Percentiles rank a stretch among this genome's conserved stretches.
Conservation (phyloP, 2,888 invertebrate genomes). For the Brassicogethes aeneus region DNA sequence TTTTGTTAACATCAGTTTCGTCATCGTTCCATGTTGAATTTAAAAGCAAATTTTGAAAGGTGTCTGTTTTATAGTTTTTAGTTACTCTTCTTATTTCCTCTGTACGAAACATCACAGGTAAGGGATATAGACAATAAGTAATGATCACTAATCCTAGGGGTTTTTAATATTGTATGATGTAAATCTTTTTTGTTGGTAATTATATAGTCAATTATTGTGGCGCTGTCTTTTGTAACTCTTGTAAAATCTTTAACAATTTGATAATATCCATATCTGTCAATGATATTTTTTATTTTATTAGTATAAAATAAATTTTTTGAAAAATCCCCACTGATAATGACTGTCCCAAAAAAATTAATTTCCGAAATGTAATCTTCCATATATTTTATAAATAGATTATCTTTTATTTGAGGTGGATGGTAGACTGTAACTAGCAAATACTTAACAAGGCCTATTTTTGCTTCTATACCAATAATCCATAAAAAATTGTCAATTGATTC, state of each 20-base stretch:
- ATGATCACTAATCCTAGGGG: not conserved
- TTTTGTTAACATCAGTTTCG: not conserved
- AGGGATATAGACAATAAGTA: not conserved
- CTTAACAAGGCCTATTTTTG: not conserved
- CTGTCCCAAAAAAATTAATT: not conserved
- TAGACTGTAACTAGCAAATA: not conserved
- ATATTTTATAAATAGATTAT: not conserved
- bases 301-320: not conserved
- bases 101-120: not conserved
- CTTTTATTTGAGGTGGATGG: slow-evolving; percentile 1
- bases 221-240: not conserved
- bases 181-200: slow-evolving; percentile 1
- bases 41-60: not conserved
- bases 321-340: not conserved
- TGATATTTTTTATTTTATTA: not conserved
- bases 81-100: not conserved
- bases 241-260: not conserved
- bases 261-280: not conserved
- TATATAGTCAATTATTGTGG: slow-evolving; percentile 1
- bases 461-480: not conserved
- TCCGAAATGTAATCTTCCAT: not conserved
- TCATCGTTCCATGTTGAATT: not conserved
- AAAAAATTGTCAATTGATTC: not conserved
- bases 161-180: not conserved
- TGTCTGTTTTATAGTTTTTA: not conserved